Conservation (phyloP, 2,888 invertebrate genomes). For the Phyto melanocephala region DNA sequence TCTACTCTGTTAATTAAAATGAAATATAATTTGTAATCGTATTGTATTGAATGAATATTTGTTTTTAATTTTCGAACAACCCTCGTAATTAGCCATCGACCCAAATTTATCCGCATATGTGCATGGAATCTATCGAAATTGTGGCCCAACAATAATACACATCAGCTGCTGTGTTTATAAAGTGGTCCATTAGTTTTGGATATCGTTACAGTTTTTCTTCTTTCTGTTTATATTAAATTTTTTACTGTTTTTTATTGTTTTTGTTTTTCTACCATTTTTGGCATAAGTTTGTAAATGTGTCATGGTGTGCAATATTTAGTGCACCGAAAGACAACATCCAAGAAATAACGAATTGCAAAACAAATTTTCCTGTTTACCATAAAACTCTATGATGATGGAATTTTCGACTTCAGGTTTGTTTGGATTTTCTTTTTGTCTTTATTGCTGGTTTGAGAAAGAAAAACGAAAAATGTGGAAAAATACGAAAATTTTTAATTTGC, state of each 20-base stretch:
- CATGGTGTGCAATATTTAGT: constrained; percentile 16
- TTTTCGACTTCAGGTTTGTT: constrained; percentile 18
- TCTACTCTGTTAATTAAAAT: too few species aligned
- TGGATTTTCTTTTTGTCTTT: neutral
- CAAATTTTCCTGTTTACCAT: constrained; percentile 25
- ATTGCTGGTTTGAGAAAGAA: neutral
- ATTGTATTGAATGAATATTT: too few species aligned
- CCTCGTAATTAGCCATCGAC: neutral
- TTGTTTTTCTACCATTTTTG: constrained; percentile 33
- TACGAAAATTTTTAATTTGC: neutral
- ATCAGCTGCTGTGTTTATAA: neutral
- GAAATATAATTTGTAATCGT: too few species aligned
- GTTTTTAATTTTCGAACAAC: neutral
- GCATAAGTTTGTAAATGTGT: constrained; percentile 54
- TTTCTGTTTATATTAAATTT: neutral
- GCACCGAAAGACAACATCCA: neutral
- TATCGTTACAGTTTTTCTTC: neutral
- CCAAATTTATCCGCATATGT: neutral
- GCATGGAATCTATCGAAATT: neutral
- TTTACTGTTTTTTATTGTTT: neutral
- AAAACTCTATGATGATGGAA: constrained; percentile 18
- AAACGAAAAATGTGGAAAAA: neutral
- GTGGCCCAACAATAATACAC: neutral
- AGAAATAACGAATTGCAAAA: constrained; percentile 3
- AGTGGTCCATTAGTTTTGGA: constrained; percentile 20